A percentile compares a stretch with the other conserved stretches of the same genome.
Evolutionary conservation across 2,113 vertebrate species (phyloP).

Genomic region (Colossoma macropomum): DNA sequence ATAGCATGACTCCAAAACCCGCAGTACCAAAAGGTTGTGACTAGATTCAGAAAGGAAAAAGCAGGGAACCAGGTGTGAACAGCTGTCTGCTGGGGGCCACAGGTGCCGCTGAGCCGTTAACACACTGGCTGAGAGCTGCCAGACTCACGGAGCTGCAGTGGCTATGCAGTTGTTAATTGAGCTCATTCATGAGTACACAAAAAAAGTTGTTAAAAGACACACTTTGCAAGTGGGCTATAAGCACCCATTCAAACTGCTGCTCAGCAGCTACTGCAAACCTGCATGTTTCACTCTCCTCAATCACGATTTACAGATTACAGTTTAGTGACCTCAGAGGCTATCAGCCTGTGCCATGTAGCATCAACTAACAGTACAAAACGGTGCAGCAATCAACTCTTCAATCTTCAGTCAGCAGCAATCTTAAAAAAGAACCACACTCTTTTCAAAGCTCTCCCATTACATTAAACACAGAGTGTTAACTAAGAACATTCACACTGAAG

Average conservation of each 20-base stretch:
- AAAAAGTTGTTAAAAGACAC: neutral
- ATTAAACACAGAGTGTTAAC: neutral
- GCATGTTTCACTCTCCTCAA: neutral
- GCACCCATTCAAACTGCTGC: neutral
- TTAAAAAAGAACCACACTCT: neutral
- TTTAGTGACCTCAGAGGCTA: neutral
- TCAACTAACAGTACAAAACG: neutral
- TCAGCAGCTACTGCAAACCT: neutral
- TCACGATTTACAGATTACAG: neutral
- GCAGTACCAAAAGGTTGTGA: slow-evolving; percentile 29
- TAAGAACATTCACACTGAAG: too few species aligned
- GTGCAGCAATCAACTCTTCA: neutral
- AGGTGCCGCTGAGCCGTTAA: slow-evolving; percentile 40
- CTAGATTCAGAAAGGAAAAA: slow-evolving; percentile 52
- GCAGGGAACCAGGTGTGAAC: slow-evolving; percentile 42
- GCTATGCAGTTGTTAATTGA: slow-evolving; percentile 24
- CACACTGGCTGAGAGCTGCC: neutral
- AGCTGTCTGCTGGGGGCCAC: slow-evolving; percentile 46
- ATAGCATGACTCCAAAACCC: slow-evolving; percentile 41
- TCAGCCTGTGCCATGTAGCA: neutral
- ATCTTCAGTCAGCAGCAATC: neutral
- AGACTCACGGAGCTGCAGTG: neutral
- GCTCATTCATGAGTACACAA: slow-evolving; percentile 44
- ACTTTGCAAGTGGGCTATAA: neutral
- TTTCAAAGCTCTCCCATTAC: neutral